A percentile compares a stretch with the other conserved stretches of the same genome.
Conservation (phyloP, 2,113 vertebrate genomes). For the Prionailurus bengalensis region DNA sequence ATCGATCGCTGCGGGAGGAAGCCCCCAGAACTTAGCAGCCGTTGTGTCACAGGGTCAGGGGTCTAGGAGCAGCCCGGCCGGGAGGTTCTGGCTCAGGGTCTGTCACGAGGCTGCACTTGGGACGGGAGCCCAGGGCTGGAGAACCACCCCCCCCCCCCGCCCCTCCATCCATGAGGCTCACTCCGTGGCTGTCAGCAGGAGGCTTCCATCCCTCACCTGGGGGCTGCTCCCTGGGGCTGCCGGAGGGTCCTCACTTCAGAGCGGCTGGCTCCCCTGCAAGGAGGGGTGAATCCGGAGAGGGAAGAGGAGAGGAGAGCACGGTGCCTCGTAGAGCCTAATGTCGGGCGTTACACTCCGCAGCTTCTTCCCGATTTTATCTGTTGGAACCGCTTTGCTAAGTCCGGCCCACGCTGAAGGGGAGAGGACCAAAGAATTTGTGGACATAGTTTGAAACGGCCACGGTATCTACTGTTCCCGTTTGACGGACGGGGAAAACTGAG, state of each 20-base stretch:
- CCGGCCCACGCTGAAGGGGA: background rate
- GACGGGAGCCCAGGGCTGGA: background rate
- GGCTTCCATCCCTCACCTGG: background rate
- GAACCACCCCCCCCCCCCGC: rapidly evolving
- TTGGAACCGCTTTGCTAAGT: background rate
- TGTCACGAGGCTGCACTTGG: background rate
- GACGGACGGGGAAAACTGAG: background rate
- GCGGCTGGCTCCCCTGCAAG: background rate
- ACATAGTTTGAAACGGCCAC: background rate
- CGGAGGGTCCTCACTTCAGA: background rate
- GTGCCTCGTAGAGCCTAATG: background rate
- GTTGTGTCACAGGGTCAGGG: background rate
- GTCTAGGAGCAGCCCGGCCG: background rate
- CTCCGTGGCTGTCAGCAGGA: background rate
- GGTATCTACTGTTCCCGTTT: background rate
- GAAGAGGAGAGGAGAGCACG: background rate
- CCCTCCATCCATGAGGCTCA: rapidly evolving
- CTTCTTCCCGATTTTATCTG: background rate
- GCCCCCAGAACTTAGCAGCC: background rate
- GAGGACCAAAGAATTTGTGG: background rate
- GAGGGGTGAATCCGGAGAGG: background rate
- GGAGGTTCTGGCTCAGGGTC: background rate
- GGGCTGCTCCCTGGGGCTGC: background rate
- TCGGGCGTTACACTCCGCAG: background rate
- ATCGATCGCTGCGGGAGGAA: background rate